Evolutionary conservation across 2,113 vertebrate species (phyloP).

Genomic region (Ammodytes marinus): DNA sequence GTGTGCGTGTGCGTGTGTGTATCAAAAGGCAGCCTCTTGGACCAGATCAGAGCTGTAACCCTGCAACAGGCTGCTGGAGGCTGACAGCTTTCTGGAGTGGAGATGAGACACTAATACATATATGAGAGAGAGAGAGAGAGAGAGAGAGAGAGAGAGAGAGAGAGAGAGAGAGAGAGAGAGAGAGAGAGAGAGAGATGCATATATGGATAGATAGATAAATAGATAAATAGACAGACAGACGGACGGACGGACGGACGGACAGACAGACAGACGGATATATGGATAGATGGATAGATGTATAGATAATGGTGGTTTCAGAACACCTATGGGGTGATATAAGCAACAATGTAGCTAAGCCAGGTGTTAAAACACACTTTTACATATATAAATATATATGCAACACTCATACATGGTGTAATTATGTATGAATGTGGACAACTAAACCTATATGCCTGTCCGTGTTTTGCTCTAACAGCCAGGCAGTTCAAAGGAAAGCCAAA

Average conservation of each 20-base stretch:
- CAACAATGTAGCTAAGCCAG: not conserved
- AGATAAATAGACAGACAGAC: too few species aligned
- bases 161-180: constrained; percentile 3
- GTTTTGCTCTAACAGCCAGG: too few species aligned
- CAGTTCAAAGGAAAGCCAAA: too few species aligned
- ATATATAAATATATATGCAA: not conserved
- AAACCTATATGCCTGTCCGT: too few species aligned
- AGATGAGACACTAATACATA: constrained; percentile 78
- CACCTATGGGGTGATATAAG: constrained; percentile 26
- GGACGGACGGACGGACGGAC: too few species aligned
- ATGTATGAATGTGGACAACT: too few species aligned
- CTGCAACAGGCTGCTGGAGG: constrained; percentile 77
- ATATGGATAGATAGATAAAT: too few species aligned
- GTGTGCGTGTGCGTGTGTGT: constrained; percentile 57
- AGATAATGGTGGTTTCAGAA: constrained; percentile 18
- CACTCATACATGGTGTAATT: not conserved
- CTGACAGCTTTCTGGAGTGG: constrained; percentile 76
- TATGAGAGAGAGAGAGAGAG: constrained; percentile 56
- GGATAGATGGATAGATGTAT: too few species aligned
- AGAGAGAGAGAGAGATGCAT: not conserved
- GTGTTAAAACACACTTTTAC: constrained; percentile 24
- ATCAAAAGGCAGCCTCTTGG: constrained; percentile 83
- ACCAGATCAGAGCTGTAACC: constrained; percentile 76
- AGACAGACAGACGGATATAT: too few species aligned
- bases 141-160: constrained; percentile 17